Conservation (phyloP, 2,797 vertebrate genomes). For the Leuciscus waleckii region DNA sequence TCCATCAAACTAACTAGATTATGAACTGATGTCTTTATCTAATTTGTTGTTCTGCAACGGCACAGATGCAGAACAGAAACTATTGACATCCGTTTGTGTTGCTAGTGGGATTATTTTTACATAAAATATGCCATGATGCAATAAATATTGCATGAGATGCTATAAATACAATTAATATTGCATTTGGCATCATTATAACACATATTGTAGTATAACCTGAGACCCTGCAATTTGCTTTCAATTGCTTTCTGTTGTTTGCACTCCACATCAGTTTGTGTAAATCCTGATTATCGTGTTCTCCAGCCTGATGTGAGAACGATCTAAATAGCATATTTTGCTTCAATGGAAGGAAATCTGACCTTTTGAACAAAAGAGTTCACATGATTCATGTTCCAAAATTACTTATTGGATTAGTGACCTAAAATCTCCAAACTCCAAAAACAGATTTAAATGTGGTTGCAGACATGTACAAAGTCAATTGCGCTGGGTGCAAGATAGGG, state of each 20-base stretch:
- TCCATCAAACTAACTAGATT: not conserved
- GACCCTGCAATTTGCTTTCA: not conserved
- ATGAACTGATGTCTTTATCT: not conserved
- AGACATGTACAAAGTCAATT: no score
- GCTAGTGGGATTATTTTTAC: not conserved
- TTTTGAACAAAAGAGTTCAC: not conserved
- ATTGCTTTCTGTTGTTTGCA: not conserved
- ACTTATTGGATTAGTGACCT: not conserved
- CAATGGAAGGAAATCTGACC: not conserved
- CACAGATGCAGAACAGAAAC: not conserved
- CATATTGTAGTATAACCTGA: not conserved
- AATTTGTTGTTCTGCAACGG: not conserved
- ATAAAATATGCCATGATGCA: not conserved
- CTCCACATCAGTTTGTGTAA: not conserved
- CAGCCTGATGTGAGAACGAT: not conserved
- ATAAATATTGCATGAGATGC: not conserved
- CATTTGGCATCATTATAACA: not conserved
- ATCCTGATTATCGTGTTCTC: not conserved
- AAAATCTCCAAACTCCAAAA: not conserved
- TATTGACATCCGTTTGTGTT: not conserved
- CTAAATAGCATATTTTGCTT: not conserved
- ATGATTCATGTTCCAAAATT: conserved; percentile 1
- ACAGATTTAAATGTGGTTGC: not conserved
- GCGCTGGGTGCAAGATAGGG: no score
- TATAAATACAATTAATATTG: not conserved